Conservation (phyloP, 2,113 vertebrate genomes). For the Pseudorasbora parva region DNA sequence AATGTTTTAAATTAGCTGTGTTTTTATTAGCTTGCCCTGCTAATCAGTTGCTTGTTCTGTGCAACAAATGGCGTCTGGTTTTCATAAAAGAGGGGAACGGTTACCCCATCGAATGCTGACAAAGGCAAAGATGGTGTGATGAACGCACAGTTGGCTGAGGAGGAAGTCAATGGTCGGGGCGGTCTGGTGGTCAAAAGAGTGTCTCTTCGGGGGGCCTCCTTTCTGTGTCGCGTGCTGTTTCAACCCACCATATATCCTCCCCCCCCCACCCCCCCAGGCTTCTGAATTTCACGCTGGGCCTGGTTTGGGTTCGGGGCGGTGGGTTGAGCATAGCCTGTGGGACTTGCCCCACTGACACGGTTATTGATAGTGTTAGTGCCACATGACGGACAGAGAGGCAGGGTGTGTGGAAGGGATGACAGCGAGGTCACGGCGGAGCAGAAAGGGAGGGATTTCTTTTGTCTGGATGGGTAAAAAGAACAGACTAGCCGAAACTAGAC, state of each 20-base stretch:
- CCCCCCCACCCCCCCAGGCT: constrained; percentile 22
- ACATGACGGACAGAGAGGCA: constrained; percentile 48
- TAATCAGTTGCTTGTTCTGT: constrained; percentile 27
- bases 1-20: constrained; percentile 11
- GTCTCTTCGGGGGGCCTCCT: constrained; percentile 10
- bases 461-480: constrained; percentile 28
- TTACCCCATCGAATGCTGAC: not conserved
- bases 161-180: constrained; percentile 15
- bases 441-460: constrained; percentile 46
- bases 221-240: constrained; percentile 2
- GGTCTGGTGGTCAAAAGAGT: constrained; percentile 35
- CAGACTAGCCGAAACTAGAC: constrained; percentile 27
- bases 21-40: constrained; percentile 16
- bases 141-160: constrained; percentile 2
- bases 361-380: constrained; percentile 62
- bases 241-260: too few relatives aligned
- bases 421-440: constrained; percentile 49
- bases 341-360: constrained; percentile 43
- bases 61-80: constrained; percentile 22
- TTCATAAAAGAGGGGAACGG: not conserved
- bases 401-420: constrained; percentile 31
- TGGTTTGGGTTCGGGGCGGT: constrained; percentile 25
- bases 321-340: constrained; percentile 52
- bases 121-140: constrained; percentile 33
- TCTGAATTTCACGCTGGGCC: constrained; percentile 52